Percentiles rank a stretch among this genome's conserved stretches.
phyloP scores from a whole-genome alignment of 2,797 vertebrate genomes.

The Phataginus tricuspis region DNA sequence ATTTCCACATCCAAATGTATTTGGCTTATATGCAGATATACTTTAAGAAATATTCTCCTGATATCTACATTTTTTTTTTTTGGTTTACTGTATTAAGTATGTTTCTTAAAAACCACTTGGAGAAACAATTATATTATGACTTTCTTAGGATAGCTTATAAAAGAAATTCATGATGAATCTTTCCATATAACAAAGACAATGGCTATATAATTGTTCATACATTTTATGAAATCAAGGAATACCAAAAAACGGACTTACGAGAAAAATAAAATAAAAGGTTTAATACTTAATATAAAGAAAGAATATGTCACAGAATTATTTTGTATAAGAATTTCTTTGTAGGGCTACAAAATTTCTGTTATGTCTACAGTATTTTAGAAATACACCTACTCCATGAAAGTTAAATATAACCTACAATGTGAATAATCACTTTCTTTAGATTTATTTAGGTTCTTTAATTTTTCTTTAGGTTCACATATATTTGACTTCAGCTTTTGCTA shows the following conservation, averaged over 20 bases:
- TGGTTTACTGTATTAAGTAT: background rate
- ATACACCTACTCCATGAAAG: background rate
- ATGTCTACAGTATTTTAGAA: background rate
- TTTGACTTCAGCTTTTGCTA: background rate
- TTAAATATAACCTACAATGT: background rate
- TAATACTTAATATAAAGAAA: slow-evolving; percentile 47
- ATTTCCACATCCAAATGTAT: slow-evolving; percentile 19
- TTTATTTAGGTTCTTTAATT: background rate
- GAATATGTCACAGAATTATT: slow-evolving; percentile 16
- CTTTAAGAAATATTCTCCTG: background rate
- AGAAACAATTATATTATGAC: slow-evolving; percentile 27
- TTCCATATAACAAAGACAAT: slow-evolving; percentile 18
- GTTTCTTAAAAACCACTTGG: slow-evolving; percentile 14
- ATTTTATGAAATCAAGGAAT: slow-evolving; percentile 38
- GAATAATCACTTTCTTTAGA: background rate
- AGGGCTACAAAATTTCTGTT: background rate
- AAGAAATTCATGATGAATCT: slow-evolving; percentile 13
- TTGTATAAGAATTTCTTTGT: background rate
- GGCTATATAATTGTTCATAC: background rate
- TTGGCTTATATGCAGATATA: background rate
- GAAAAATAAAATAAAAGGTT: slow-evolving; percentile 14
- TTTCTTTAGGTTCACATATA: background rate
- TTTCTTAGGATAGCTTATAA: background rate
- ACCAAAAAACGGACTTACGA: background rate
- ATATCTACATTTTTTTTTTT: background rate